phyloP scores from a whole-genome alignment of 2,113 vertebrate genomes.

The Setophaga coronata region DNA sequence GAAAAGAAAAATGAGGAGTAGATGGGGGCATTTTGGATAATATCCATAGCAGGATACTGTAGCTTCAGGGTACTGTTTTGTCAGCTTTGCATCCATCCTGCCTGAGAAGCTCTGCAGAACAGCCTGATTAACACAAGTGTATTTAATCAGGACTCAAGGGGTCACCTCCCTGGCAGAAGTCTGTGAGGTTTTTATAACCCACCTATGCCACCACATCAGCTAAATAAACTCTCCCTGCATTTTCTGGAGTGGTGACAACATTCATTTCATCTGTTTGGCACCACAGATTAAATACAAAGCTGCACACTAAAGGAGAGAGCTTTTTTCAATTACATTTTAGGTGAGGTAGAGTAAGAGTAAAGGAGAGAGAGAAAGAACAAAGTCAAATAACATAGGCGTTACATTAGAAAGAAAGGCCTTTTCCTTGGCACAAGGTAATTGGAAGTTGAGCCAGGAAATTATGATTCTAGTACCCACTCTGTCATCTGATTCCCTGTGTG shows the following conservation, averaged over 20 bases:
- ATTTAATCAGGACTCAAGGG: background rate
- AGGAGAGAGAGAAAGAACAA: background rate
- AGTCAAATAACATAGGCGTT: slow-evolving; percentile 47
- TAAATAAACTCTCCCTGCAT: background rate
- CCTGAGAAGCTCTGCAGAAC: background rate
- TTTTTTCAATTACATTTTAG: slow-evolving; percentile 1
- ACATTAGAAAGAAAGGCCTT: slow-evolving; percentile 10
- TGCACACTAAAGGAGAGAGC: background rate
- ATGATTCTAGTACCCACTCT: slow-evolving; percentile 43
- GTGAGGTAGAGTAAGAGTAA: background rate
- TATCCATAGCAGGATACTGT: background rate
- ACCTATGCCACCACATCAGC: slow-evolving; percentile 18
- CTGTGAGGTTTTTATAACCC: background rate
- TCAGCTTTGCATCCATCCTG: slow-evolving; percentile 11
- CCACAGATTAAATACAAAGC: background rate
- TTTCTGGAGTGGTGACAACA: background rate
- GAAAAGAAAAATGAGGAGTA: background rate
- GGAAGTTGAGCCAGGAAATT: slow-evolving; percentile 47
- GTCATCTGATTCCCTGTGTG: slow-evolving; percentile 35
- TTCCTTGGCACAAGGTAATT: slow-evolving; percentile 25
- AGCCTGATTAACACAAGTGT: background rate
- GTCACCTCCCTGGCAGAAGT: background rate
- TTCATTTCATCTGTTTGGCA: slow-evolving; percentile 25
- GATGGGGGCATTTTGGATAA: background rate
- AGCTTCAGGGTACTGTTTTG: background rate